A percentile compares a stretch with the other conserved stretches of the same genome.
Conservation (phyloP, 2,113 vertebrate species). For the Lynx canadensis region DNA sequence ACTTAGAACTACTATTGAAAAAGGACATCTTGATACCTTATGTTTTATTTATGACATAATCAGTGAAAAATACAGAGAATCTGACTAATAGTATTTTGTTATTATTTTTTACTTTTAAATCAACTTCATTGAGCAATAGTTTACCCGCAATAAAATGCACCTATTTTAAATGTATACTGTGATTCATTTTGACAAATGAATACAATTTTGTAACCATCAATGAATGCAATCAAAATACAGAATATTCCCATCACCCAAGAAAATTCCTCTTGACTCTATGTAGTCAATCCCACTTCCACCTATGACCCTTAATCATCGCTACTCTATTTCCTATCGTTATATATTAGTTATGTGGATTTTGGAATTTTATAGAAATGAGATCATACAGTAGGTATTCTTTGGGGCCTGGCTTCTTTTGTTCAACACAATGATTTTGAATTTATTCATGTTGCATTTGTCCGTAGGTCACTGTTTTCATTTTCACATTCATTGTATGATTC, state of each 20-base stretch:
- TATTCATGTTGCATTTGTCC: neutral
- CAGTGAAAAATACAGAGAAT: neutral
- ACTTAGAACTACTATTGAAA: neutral
- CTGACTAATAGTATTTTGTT: neutral
- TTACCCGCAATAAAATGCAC: neutral
- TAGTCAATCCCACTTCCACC: fast-evolving
- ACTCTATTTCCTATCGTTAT: neutral
- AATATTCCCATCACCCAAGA: neutral
- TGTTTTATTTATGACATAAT: neutral
- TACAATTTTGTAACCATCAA: neutral
- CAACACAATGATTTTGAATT: neutral
- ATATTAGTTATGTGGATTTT: neutral
- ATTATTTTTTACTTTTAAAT: neutral
- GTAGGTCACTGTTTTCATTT: neutral
- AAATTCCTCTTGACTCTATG: neutral
- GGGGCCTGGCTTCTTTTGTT: neutral
- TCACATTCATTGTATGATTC: neutral
- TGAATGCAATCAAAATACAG: neutral
- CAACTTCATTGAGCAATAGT: neutral
- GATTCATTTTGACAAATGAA: neutral
- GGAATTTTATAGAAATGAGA: neutral
- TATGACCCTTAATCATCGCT: neutral
- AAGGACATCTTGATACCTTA: neutral
- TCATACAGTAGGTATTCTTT: neutral
- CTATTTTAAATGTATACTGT: neutral